phyloP scores from a whole-genome alignment of 2,888 invertebrate genomes.

The Coecobrya sp. region DNA sequence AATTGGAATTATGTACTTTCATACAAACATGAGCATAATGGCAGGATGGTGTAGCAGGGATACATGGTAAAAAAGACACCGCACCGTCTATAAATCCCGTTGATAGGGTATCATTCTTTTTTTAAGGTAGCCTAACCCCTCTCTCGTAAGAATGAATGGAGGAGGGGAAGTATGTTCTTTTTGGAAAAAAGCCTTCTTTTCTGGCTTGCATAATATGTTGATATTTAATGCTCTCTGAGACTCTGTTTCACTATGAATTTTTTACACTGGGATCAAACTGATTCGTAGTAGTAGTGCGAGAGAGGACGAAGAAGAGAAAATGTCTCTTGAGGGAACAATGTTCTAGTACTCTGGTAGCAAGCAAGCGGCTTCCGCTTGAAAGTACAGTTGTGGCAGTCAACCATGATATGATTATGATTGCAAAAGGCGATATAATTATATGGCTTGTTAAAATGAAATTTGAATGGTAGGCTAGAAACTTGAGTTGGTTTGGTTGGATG shows the following conservation, averaged over 20 bases:
- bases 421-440: constrained; percentile 82
- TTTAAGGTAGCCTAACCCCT: background rate
- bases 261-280: constrained; percentile 80
- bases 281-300: constrained; percentile 23
- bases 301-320: constrained; percentile 64
- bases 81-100: constrained; percentile 33
- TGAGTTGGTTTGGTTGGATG: constrained; percentile 34
- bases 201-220: constrained; percentile 60
- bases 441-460: constrained; percentile 78
- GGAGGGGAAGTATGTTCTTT: constrained; percentile 63
- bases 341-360: constrained; percentile 66
- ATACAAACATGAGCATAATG: constrained; percentile 20
- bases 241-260: constrained; percentile 73
- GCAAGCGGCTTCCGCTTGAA: constrained; percentile 81
- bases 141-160: constrained; percentile 9
- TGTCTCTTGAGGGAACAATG: constrained; percentile 81
- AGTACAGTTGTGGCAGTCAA: constrained; percentile 54
- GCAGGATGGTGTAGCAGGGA: background rate
- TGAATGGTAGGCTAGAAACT: constrained; percentile 68
- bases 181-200: constrained; percentile 32
- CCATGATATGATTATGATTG: constrained; percentile 80
- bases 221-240: constrained; percentile 72
- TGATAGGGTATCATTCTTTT: constrained; percentile 22
- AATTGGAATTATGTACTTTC: constrained; percentile 20
- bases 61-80: background rate